Conservation (phyloP, 2,797 vertebrate species). For the Chiroxiphia lanceolata region DNA sequence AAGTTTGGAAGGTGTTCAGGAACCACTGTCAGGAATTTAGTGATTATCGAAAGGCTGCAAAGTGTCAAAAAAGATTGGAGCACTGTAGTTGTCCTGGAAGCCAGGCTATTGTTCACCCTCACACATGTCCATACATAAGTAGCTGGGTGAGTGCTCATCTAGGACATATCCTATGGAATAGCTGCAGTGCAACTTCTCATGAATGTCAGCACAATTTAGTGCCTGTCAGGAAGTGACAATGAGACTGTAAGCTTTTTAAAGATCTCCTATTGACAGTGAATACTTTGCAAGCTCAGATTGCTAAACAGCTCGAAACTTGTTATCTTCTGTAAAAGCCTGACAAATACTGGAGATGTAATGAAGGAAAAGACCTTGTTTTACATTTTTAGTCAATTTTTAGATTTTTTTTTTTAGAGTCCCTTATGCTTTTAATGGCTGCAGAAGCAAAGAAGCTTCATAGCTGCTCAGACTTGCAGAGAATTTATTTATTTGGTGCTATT, state of each 20-base stretch:
- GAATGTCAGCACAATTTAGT: background rate
- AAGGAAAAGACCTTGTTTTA: constrained; percentile 12
- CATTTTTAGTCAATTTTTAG: background rate
- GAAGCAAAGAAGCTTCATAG: constrained; percentile 17
- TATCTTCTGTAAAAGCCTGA: background rate
- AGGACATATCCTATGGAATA: background rate
- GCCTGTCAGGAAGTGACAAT: background rate
- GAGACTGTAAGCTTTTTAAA: background rate
- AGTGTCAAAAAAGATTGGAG: background rate
- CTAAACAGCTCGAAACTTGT: background rate
- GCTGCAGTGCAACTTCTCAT: background rate
- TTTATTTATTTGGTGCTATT: constrained; percentile 50
- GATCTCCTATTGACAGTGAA: background rate
- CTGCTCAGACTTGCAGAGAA: background rate
- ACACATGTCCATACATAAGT: background rate
- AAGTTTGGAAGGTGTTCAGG: constrained; percentile 29
- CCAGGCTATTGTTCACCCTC: background rate
- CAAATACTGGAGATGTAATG: background rate
- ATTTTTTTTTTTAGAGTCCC: background rate
- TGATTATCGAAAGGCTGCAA: background rate
- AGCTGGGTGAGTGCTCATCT: background rate
- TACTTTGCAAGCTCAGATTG: background rate
- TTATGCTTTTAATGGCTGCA: background rate
- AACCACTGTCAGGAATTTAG: background rate
- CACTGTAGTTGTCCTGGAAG: background rate